Conservation (phyloP, 2,888 invertebrate species). For the Prionchulus punctatus region DNA sequence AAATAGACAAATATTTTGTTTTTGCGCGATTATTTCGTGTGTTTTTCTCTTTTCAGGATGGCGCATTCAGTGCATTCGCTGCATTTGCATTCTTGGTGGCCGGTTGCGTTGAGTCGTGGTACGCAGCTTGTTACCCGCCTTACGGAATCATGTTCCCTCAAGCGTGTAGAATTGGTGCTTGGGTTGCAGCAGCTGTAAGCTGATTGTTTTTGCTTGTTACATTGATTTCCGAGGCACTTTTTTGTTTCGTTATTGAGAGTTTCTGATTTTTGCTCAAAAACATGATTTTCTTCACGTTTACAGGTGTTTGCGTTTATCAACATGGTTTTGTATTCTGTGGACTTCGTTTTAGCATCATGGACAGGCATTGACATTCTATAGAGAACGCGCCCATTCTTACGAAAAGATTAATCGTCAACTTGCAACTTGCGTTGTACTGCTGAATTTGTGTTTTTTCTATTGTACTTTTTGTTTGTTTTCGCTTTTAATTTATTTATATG, state of each 20-base stretch:
- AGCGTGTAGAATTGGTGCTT: neutral
- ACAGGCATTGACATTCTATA: neutral
- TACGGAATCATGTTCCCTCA: neutral
- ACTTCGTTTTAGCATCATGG: neutral
- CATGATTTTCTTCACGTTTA: neutral
- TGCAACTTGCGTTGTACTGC: no score
- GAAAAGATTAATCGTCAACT: no score
- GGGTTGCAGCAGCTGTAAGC: neutral
- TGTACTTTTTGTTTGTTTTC: no score
- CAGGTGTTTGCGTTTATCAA: constrained; percentile 1
- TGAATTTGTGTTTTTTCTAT: no score
- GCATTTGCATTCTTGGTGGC: constrained; percentile 1
- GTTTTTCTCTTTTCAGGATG: constrained; percentile 6
- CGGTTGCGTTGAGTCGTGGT: constrained; percentile 9
- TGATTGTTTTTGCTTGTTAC: neutral
- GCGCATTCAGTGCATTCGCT: neutral
- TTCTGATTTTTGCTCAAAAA: no score
- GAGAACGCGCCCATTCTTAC: no score
- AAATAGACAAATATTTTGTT: no score
- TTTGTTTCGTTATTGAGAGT: no score
- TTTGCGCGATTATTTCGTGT: no score
- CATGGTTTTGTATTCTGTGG: neutral
- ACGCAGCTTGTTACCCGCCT: constrained; percentile 12
- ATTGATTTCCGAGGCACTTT: neutral
- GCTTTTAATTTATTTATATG: no score